Conservation (phyloP, 2,113 vertebrate species). For the Parotia lawesii region DNA sequence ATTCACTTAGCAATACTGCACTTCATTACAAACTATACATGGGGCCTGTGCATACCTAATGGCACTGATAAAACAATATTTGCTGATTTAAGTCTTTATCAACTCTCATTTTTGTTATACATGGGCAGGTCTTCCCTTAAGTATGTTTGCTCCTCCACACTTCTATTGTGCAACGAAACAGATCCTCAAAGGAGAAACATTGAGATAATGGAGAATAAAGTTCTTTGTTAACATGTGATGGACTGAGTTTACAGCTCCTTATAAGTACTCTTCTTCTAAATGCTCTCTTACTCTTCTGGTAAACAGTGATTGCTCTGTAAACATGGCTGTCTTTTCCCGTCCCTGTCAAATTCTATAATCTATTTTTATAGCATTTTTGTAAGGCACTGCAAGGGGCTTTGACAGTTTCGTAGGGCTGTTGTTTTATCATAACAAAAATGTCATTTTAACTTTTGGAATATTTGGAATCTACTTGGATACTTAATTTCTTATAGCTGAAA, state of each 20-base stretch:
- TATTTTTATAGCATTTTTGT: neutral
- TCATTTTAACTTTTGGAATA: neutral
- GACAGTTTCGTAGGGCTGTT: neutral
- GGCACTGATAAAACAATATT: neutral
- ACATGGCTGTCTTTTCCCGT: neutral
- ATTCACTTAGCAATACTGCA: neutral
- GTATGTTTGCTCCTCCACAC: neutral
- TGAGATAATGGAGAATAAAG: neutral
- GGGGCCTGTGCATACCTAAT: neutral
- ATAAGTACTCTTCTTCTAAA: neutral
- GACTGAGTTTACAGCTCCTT: neutral
- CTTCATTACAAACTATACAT: neutral
- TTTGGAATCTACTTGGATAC: neutral
- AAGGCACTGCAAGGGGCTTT: neutral
- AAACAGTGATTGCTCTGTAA: neutral
- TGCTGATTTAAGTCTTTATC: neutral
- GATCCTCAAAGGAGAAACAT: neutral
- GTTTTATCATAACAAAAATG: neutral
- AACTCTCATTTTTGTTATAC: neutral
- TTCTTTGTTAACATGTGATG: neutral
- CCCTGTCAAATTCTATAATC: neutral
- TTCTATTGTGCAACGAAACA: neutral
- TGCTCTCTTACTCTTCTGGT: neutral
- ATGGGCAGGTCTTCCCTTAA: neutral
- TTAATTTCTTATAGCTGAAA: neutral